Base-by-base conservation (phyloP, 2,888 invertebrate genomes). In the Plebejus argus region DNA sequence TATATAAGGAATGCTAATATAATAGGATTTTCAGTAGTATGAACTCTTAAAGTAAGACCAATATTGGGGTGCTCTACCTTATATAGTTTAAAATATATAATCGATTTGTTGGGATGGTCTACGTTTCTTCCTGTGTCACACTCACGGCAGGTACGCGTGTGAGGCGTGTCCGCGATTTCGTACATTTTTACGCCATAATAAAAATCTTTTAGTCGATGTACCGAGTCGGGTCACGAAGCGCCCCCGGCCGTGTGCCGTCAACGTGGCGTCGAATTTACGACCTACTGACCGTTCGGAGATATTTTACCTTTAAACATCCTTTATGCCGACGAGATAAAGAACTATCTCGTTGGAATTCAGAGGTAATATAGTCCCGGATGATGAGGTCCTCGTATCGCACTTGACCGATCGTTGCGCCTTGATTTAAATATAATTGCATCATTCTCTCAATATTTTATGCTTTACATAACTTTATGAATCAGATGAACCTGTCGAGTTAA, bases 121-220 rank as follows among this genome's bases (percentile, higher is more conserved):
- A 15, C 66, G 28, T 28, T 18, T 23, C 23, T 84, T 82, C 82
- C 82, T 79, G 84, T 85, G 87, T 87, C 86, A 83, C 83, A 84
- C 86, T 89, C 91, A 90, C 90, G 90, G 45, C 45, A 3, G n/a
- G n/a, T 10, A 89, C 87, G 89, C 90, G 89, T 89, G 88, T 83
- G 84, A 86, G 88, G 89, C 90, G 88, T 89, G 89, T 86, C 86
- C 85, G 81, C 86, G 88, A 90, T 90, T 91, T 92, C 88, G 90
- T 91, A 89, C 89, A 89, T 91, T 93, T 93, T 93, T 91, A 90
- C 89, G 86, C 87, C 87, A 87, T 89, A 90, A 91, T 91, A 93
- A 92, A 93, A 92, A 92, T 91, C 89, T 89, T 91, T 91, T 91
- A 91, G 87, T 86, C 88, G 87, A 86, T 89, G 88, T 89, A 87